These are phyloP conservation scores for Pampus argenteus DNA, from an alignment of 2,797 vertebrate species.

Conservation along the genomic window DNA sequence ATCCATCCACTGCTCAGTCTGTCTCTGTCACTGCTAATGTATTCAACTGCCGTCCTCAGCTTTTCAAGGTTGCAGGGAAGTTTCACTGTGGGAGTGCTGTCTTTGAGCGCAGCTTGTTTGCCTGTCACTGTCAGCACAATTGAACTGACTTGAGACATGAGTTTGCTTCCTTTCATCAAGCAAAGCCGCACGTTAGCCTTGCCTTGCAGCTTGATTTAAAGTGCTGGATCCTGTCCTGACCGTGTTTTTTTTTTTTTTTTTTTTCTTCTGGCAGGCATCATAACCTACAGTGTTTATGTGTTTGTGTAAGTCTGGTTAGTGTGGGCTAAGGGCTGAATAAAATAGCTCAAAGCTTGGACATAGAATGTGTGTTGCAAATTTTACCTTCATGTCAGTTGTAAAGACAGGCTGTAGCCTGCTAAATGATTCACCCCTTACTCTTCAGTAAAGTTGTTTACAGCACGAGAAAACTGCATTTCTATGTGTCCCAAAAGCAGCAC, in stretches of 20 bases:
- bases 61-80: constrained; percentile 68
- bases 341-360: constrained; percentile 43
- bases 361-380: constrained; percentile 60
- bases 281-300: constrained; percentile 42
- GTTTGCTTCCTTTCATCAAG: constrained; percentile 39
- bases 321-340: constrained; percentile 38
- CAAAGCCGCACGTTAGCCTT: constrained; percentile 10
- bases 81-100: constrained; percentile 55
- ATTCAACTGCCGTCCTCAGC: constrained; percentile 44
- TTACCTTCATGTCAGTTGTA: constrained; percentile 29
- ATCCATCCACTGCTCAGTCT: constrained; percentile 38
- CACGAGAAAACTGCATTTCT: neutral
- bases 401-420: constrained; percentile 71
- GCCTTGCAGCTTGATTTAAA: constrained; percentile 32
- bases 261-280: no score
- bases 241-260: no score
- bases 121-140: constrained; percentile 48
- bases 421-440: constrained; percentile 53
- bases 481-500: neutral
- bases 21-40: constrained; percentile 55
- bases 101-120: constrained; percentile 43
- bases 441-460: constrained; percentile 49
- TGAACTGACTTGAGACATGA: constrained; percentile 38
- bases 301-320: constrained; percentile 38
- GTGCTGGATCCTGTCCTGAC: constrained; percentile 13